Evolutionary conservation across 2,113 vertebrate genomes (phyloP).

Genomic region (Cyanoliseus patagonus): DNA sequence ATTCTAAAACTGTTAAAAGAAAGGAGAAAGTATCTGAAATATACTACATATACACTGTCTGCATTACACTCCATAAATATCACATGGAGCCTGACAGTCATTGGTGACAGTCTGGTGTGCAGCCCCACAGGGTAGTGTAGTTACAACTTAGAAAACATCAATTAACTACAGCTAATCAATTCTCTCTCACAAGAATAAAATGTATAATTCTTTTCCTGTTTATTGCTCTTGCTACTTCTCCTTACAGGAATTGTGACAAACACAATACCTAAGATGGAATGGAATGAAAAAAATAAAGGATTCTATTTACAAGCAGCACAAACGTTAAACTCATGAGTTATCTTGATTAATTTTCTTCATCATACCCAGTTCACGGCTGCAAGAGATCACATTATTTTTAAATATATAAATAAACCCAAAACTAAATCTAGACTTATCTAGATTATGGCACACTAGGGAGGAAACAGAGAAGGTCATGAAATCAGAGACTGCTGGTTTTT

Average conservation of each 20-base stretch:
- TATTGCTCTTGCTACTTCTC: neutral
- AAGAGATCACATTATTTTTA: conserved; percentile 17
- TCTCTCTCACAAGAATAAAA: neutral
- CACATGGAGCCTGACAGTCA: neutral
- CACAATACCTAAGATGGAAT: neutral
- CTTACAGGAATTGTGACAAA: neutral
- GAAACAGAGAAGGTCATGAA: conserved; percentile 55
- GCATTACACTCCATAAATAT: neutral
- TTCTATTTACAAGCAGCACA: neutral
- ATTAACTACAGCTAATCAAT: conserved; percentile 45
- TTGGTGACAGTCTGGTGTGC: neutral
- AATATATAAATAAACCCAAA: conserved; percentile 36
- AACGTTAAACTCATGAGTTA: neutral
- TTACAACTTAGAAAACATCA: neutral
- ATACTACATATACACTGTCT: neutral
- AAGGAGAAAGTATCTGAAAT: neutral
- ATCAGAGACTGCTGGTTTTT: conserved; percentile 32
- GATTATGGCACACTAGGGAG: conserved; percentile 38
- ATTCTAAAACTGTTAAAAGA: neutral
- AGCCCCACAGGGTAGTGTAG: neutral
- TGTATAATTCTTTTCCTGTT: neutral
- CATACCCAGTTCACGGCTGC: neutral
- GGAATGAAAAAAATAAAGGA: neutral
- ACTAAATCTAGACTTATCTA: conserved; percentile 45
- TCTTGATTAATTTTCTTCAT: conserved; percentile 31